A percentile compares a stretch with the other conserved stretches of the same genome.
phyloP scores from a whole-genome alignment of 2,888 invertebrate species.

The Metopia argyrocephala region DNA sequence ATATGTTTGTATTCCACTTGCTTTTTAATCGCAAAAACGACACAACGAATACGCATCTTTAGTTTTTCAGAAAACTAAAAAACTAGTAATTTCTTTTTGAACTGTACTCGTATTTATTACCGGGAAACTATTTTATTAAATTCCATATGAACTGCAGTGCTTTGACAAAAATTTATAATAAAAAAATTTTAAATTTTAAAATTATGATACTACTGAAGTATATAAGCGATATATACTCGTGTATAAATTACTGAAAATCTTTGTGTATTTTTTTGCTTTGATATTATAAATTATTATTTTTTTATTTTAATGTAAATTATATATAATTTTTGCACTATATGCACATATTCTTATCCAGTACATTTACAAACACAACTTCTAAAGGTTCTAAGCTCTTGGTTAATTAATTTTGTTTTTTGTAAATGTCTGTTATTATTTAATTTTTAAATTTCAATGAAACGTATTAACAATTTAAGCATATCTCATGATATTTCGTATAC shows the following conservation, averaged over 20 bases:
- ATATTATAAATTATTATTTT: conserved; percentile 49
- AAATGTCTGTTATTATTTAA: background rate
- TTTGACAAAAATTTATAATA: too few relatives aligned
- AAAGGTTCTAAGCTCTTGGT: background rate
- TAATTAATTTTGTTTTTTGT: background rate
- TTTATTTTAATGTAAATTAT: conserved; percentile 59
- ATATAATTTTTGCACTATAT: conserved; percentile 19
- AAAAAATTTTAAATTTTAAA: too few relatives aligned
- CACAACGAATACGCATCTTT: too few relatives aligned
- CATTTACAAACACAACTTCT: background rate
- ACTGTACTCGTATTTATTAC: too few relatives aligned
- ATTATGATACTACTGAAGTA: too few relatives aligned
- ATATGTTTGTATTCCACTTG: too few relatives aligned
- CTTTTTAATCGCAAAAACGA: too few relatives aligned
- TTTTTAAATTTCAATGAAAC: background rate
- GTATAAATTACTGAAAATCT: conserved; percentile 28
- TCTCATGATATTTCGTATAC: background rate
- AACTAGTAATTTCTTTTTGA: too few relatives aligned
- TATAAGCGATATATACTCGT: too few relatives aligned
- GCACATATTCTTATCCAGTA: conserved; percentile 10
- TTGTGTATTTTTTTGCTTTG: conserved; percentile 38
- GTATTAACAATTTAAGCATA: background rate
- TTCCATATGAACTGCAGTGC: too few relatives aligned
- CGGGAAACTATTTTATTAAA: too few relatives aligned
- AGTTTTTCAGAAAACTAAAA: too few relatives aligned